These are phyloP conservation scores for Trachops cirrhosus DNA, from an alignment of 2,797 vertebrate species.

Conservation along the genomic window DNA sequence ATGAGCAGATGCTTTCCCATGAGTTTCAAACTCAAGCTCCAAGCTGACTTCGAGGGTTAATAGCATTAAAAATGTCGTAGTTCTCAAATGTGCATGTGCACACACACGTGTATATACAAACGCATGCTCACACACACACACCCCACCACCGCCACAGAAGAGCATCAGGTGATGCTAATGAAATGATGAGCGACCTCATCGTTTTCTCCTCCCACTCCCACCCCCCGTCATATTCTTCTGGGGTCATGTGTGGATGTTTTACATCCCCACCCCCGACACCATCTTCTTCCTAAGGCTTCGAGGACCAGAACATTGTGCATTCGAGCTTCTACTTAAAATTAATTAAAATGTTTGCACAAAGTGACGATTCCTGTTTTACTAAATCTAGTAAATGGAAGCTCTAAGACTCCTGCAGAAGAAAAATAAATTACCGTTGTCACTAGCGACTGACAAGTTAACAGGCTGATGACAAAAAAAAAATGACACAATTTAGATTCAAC, in stretches of 20 bases:
- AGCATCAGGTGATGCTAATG: not conserved
- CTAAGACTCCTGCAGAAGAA: constrained; percentile 47
- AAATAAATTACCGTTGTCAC: constrained; percentile 63
- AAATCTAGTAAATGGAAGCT: constrained; percentile 61
- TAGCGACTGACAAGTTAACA: constrained; percentile 64
- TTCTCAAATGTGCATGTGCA: not conserved
- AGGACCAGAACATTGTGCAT: constrained; percentile 4
- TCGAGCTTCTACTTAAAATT: constrained; percentile 61
- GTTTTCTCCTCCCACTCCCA: too few relatives aligned
- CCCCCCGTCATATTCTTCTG: not conserved
- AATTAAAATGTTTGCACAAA: constrained; percentile 72
- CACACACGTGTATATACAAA: not conserved
- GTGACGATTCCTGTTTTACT: constrained; percentile 63
- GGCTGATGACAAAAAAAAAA: constrained; percentile 59
- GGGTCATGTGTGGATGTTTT: not conserved
- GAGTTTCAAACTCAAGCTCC: not conserved
- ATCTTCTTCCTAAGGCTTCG: not conserved
- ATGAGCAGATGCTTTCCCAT: not conserved
- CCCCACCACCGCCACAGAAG: not conserved
- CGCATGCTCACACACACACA: not conserved
- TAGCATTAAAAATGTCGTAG: not conserved
- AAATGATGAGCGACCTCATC: not conserved
- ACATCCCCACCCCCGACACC: not conserved
- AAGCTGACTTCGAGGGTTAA: not conserved
- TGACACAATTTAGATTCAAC: constrained; percentile 61